Evolutionary conservation across 1,140 invertebrate species (phyloP).

Genomic region (Lamellibrachia luymesi): DNA sequence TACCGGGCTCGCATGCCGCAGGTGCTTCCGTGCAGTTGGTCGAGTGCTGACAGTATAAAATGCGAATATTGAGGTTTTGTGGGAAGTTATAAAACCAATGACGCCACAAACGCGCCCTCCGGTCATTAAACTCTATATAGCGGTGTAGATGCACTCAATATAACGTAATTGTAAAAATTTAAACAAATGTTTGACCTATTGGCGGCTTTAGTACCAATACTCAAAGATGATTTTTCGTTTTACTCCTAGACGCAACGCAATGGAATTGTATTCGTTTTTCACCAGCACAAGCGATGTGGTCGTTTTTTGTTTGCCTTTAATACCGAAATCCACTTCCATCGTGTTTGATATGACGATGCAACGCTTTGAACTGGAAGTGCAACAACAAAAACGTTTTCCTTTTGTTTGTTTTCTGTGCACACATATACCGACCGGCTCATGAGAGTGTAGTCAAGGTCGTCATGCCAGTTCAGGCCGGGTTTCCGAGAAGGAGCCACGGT

Average conservation of each 20-base stretch:
- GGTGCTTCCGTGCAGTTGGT: neutral
- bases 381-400: too few species aligned
- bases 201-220: too few species aligned
- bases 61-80: neutral
- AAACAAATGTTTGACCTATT: too few species aligned
- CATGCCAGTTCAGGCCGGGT: neutral
- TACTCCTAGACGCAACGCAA: too few species aligned
- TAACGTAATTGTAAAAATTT: too few species aligned
- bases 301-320: neutral
- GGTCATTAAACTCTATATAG: neutral
- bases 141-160: too few species aligned
- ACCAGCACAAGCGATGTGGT: neutral
- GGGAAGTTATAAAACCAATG: neutral
- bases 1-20: neutral
- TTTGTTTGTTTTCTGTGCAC: too few species aligned
- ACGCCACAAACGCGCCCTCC: neutral
- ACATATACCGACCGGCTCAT: neutral
- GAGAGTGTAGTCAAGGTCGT: neutral
- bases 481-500: neutral
- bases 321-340: neutral
- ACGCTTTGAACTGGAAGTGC: neutral
- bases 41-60: neutral
- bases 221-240: too few species aligned
- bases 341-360: neutral
- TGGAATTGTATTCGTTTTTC: too few species aligned